These are phyloP conservation scores for Procambarus virginalis DNA, from an alignment of 1,140 invertebrate species.

Conservation along the genomic window DNA sequence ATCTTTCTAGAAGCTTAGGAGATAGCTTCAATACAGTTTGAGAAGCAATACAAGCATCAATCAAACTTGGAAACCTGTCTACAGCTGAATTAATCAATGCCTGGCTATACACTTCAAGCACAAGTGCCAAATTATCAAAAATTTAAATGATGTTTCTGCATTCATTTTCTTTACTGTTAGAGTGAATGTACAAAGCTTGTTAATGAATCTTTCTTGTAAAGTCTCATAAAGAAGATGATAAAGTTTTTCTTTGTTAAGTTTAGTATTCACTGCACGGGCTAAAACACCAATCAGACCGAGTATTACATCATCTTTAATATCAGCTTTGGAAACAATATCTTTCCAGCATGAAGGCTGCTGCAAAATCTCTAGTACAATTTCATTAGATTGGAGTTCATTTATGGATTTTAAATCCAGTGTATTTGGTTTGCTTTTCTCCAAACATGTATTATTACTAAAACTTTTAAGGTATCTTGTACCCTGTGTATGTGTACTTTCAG, in stretches of 20 bases:
- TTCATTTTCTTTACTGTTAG: constrained; percentile 2
- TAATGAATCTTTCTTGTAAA: background rate
- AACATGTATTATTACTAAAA: too few species aligned
- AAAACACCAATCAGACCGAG: background rate
- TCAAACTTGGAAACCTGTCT: constrained; percentile 10
- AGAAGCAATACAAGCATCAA: background rate
- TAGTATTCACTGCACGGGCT: background rate
- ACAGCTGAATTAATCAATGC: background rate
- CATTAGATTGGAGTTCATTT: background rate
- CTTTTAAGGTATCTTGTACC: too few species aligned
- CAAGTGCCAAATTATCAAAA: background rate
- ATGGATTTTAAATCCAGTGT: too few species aligned
- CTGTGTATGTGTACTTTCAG: too few species aligned
- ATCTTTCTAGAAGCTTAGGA: background rate
- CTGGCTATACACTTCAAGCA: background rate
- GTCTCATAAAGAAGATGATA: constrained; percentile 9
- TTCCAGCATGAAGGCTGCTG: background rate
- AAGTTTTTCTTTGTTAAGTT: constrained; percentile 1
- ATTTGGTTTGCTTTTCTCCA: too few species aligned
- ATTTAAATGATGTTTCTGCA: background rate
- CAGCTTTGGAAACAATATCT: background rate
- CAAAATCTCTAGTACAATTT: background rate
- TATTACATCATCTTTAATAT: too few species aligned
- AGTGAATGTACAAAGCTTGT: background rate
- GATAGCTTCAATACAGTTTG: background rate